Evolutionary conservation across 1,140 invertebrate genomes (phyloP), one percentile per base, ranked within the genome.

Genomic region (Solen grandis): DNA sequence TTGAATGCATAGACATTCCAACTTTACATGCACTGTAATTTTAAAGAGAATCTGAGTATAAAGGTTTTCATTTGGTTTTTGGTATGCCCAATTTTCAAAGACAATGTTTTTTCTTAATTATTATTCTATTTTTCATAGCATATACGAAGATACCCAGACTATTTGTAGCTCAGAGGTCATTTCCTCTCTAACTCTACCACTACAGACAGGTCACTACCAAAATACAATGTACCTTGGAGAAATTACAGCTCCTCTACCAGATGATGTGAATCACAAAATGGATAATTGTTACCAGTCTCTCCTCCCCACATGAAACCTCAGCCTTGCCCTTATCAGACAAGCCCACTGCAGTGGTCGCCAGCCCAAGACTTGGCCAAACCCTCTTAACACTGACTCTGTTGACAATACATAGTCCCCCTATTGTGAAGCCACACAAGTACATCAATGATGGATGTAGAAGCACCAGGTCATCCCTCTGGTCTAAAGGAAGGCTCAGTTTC

Each of bases 331-430:
- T 41, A 36, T 65, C 31, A 25, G 81, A 69, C 1, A 88, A 16
- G 0, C 38, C 74, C 5, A 87, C 63, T 55, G 54, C 27, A n/a
- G 82, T 54, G 2, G 79, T 50, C 25, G 41, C 55, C 19, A 80
- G 27, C 33, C 29, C 57, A 13, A 22, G 35, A 13, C 55, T 78
- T 10, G 87, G 87, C 85, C 85, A 88, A 10, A 54, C 66, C 19
- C 29, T 73, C 52, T 54, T n/a, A 2, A 87, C 80, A 5, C 54
- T 29, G 14, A 38, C 36, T 19, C 33, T 46, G 46, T 82, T 70
- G 4, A 88, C 35, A 50, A 87, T 35, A 69, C 83, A 84, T 2
- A 70, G 69, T 27, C 81, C 73, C 36, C 85, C 85, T 46, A 85
- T 80, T 22, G 25, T 27, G 2, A 88, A 74, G 19, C 74, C 75